Conservation (phyloP, 2,888 invertebrate species). For the Luffia ferchaultella region DNA sequence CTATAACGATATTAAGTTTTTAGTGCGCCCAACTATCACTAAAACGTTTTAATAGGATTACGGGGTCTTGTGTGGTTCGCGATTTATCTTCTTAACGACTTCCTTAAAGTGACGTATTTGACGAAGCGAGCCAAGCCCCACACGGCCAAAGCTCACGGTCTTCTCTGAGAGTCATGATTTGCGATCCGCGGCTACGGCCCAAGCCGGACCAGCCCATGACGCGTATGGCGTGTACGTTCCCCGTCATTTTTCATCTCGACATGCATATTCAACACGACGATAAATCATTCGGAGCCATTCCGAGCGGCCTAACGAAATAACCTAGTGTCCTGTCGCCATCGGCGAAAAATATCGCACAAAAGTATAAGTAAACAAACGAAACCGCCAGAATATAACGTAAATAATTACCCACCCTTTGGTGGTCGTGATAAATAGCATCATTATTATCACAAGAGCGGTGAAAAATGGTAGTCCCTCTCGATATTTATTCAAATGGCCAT, state of each 20-base stretch:
- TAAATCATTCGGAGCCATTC: conserved; percentile 55
- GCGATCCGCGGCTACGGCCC: conserved; percentile 10
- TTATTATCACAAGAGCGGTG: conserved; percentile 56
- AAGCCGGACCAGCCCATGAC: conserved; percentile 30
- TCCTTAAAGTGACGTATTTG: conserved; percentile 39
- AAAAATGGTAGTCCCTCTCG: conserved; percentile 49
- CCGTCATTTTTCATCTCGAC: conserved; percentile 62
- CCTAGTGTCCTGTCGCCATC: conserved; percentile 42
- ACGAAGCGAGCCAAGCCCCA: conserved; percentile 13
- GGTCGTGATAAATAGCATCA: conserved; percentile 60
- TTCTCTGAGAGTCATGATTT: too few species aligned
- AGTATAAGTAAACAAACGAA: conserved; percentile 51
- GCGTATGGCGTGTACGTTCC: conserved; percentile 39
- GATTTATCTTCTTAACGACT: conserved; percentile 58
- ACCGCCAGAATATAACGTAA: conserved; percentile 51
- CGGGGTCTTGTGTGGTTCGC: conserved; percentile 36
- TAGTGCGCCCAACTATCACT: too few species aligned
- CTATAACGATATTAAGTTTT: too few species aligned
- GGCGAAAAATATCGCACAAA: conserved; percentile 42
- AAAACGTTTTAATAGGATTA: conserved; percentile 44
- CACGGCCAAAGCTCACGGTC: too few species aligned
- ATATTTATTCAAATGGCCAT: conserved; percentile 56
- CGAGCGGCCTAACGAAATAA: conserved; percentile 46
- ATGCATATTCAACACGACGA: conserved; percentile 62
- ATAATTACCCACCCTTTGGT: conserved; percentile 60